Evolutionary conservation across 2,888 invertebrate genomes (phyloP).

Genomic region (Synanthedon myopaeformis): DNA sequence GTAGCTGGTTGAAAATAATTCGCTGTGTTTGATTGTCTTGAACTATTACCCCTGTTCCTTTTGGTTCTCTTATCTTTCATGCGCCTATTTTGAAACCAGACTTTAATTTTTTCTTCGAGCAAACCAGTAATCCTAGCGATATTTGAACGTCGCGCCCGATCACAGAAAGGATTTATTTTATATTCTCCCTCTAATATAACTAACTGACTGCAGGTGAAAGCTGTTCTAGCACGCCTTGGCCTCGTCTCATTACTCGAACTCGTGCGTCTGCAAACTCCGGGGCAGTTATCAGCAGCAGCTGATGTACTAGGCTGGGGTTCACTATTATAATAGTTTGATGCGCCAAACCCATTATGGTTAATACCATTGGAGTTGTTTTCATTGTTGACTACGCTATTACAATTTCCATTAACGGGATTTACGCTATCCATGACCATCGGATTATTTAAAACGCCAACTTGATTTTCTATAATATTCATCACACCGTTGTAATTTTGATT

Average conservation of each 20-base stretch:
- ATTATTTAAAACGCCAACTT: background rate
- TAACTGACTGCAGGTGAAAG: background rate
- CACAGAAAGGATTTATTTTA: background rate
- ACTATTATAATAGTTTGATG: no score
- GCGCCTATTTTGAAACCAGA: slow-evolving; percentile 4
- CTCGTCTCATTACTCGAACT: background rate
- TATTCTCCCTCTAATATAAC: background rate
- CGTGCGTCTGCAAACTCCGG: background rate
- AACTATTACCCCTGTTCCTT: background rate
- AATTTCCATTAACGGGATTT: no score
- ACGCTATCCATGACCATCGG: no score
- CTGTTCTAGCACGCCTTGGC: background rate
- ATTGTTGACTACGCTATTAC: no score
- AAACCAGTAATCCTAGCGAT: background rate
- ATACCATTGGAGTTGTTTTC: no score
- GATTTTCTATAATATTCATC: background rate
- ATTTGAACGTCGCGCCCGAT: background rate
- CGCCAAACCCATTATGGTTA: no score
- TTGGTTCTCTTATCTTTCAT: slow-evolving; percentile 4
- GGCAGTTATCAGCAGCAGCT: background rate
- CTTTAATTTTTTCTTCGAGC: background rate
- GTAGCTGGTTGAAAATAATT: background rate
- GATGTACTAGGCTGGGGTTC: background rate
- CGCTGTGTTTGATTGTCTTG: background rate
- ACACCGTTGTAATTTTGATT: background rate